Evolutionary conservation across 2,797 vertebrate species (phyloP), one percentile per base, ranked within the genome.

Genomic region (Molossus alvarezi): DNA sequence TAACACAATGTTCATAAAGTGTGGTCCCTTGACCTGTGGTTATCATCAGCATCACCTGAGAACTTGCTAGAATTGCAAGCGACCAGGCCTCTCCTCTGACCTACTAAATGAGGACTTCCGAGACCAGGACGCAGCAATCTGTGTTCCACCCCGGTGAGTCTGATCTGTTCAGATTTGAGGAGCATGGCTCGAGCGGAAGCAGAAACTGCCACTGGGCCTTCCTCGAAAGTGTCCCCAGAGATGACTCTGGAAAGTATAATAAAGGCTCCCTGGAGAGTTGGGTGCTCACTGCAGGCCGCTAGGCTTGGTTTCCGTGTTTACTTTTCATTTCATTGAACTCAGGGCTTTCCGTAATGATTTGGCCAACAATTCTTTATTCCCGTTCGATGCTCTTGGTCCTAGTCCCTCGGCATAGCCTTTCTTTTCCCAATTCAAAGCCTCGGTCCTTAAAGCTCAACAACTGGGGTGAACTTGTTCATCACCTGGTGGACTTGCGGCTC

Each of bases 301-400:
- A 72, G 55, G 77, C 11, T 84, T 82, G 45, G 21, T 65, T 75
- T 65, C 53, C 27, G 3, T 9, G 25, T 33, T 80, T 79, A 33
- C 53, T 65, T 88, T 84, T 72, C 25, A n/a, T 73, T 84, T 75
- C 23, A 76, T 88, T 86, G 29, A 94, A 76, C 67, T 93, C 41
- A n/a, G 2, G 25, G 23, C 51, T 77, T 92, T 90, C 41, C 53
- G 91, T 88, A 64, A 3, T 5, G 5, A 53, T 55, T 57, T 57
- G 69, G 75, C 33, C 57, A 14, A 55, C 75, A 53, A 51, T 92
- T 87, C 67, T 79, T 72, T 51, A 51, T 73, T 67, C 21, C 33
- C n/a, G 0, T 55, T 15, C 14, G 4, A 18, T 25, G 33, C 6
- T 58, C 25, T 75, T 62, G 29, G 29, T 41, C 60, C 67, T 91